Evolutionary conservation across 2,113 vertebrate species (phyloP).

Genomic region (Ellobius talpinus): DNA sequence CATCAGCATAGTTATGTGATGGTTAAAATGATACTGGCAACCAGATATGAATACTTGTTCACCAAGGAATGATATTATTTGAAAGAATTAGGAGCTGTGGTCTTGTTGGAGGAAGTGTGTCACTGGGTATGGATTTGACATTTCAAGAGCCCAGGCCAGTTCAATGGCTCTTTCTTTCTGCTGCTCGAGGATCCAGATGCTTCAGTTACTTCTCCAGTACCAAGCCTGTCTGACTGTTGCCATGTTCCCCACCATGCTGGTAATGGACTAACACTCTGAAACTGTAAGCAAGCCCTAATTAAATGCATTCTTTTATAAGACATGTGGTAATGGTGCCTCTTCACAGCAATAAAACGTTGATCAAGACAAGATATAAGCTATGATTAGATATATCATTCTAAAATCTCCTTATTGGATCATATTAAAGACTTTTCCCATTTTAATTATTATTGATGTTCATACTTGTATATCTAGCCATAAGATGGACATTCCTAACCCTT

Average conservation of each 20-base stretch:
- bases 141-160: neutral
- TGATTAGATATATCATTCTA: neutral
- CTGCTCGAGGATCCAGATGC: neutral
- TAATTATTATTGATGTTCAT: neutral
- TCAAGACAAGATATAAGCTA: neutral
- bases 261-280: neutral
- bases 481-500: neutral
- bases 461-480: neutral
- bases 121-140: neutral
- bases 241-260: neutral
- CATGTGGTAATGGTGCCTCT: neutral
- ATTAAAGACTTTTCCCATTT: neutral
- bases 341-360: neutral
- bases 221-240: neutral
- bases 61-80: neutral
- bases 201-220: neutral
- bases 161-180: neutral
- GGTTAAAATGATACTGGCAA: neutral
- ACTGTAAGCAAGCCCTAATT: neutral
- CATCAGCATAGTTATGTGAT: neutral
- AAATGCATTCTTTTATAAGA: neutral
- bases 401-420: constrained; percentile 18
- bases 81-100: neutral
- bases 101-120: neutral
- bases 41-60: neutral